Conservation (phyloP, 2,888 invertebrate genomes). For the Hylaea fasciaria region DNA sequence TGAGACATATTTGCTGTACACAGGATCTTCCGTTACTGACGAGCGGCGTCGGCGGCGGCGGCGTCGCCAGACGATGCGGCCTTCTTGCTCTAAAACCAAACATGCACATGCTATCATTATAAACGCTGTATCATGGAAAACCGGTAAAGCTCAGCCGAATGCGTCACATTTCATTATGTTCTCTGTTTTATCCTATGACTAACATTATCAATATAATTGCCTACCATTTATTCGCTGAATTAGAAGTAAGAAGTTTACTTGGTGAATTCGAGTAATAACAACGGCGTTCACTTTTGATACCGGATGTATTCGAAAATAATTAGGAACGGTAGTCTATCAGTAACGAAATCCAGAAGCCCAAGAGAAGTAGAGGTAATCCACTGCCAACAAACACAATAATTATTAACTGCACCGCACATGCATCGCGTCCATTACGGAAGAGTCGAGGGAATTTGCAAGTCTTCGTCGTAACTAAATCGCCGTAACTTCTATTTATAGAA, state of each 20-base stretch:
- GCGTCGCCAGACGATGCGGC: conserved; percentile 42
- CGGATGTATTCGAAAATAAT: background rate
- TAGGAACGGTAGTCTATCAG: background rate
- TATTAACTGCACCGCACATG: background rate
- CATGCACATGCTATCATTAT: conserved; percentile 10
- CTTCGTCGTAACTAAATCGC: conserved; percentile 2
- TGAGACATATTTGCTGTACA: conserved; percentile 18
- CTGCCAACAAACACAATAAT: background rate
- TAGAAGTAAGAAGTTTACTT: background rate
- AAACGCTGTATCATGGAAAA: conserved; percentile 9
- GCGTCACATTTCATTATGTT: conserved; percentile 10
- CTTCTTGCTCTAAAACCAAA: conserved; percentile 51
- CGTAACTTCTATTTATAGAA: conserved; percentile 26
- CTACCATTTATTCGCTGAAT: background rate
- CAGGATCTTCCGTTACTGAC: conserved; percentile 43
- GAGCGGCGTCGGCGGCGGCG: conserved; percentile 41
- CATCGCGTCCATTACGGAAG: conserved; percentile 11
- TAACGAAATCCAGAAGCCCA: background rate
- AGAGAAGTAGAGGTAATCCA: background rate
- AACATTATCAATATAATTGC: background rate
- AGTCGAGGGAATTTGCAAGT: background rate
- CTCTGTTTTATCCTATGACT: conserved; percentile 13
- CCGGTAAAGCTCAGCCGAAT: conserved; percentile 7
- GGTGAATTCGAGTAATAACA: background rate
- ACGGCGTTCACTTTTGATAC: background rate